Conservation (phyloP, 1,140 invertebrate genomes). For the Psix sp. region DNA sequence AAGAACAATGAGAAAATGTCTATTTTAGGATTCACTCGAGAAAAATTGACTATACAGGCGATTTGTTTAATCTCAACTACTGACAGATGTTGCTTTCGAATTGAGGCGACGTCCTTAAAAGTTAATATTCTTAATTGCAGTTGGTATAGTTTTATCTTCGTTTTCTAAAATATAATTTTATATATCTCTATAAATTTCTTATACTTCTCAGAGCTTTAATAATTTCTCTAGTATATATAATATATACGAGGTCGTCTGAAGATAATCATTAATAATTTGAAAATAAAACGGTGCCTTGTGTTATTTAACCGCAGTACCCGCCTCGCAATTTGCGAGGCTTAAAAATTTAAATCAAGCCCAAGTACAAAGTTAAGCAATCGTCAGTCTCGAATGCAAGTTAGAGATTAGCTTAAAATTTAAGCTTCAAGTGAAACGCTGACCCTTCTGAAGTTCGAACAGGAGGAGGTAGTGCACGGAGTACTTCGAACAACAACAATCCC, state of each 20-base stretch:
- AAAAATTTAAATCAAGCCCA: conserved; percentile 62
- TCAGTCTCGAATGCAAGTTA: conserved; percentile 54
- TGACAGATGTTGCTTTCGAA: too few species aligned
- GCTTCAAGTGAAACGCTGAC: conserved; percentile 56
- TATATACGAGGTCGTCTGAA: not conserved
- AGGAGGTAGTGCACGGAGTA: conserved; percentile 48
- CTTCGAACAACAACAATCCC: conserved; percentile 59
- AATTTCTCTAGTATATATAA: too few species aligned
- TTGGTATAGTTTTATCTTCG: too few species aligned
- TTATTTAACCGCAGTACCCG: conserved; percentile 36
- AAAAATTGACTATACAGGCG: too few species aligned
- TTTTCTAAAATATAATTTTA: too few species aligned
- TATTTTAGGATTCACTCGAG: too few species aligned
- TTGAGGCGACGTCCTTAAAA: too few species aligned
- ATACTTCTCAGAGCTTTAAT: too few species aligned
- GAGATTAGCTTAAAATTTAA: conserved; percentile 58
- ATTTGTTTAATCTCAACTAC: too few species aligned
- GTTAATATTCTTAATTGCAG: too few species aligned
- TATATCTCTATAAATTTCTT: too few species aligned
- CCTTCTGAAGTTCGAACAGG: conserved; percentile 48
- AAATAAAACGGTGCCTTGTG: conserved; percentile 36
- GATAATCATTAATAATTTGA: conserved; percentile 13
- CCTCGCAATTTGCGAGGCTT: conserved; percentile 42
- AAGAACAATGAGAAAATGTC: too few species aligned
- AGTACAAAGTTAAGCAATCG: conserved; percentile 59